Conservation (phyloP, 1,140 invertebrate species). For the Drosophila prosaltans region DNA sequence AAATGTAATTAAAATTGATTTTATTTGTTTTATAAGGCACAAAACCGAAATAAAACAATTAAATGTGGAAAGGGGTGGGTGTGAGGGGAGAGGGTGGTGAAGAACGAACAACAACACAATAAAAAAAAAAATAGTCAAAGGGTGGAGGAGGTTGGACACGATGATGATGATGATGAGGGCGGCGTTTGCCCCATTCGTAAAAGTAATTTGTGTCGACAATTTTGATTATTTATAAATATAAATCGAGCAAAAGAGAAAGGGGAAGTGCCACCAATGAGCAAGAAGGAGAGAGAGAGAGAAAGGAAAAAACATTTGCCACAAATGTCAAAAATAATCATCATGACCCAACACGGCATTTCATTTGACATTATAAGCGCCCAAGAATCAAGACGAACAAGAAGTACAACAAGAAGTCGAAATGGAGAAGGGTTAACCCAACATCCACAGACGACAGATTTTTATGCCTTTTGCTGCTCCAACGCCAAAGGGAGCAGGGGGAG, state of each 20-base stretch:
- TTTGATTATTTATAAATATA: constrained; percentile 74
- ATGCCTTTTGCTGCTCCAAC: constrained; percentile 7
- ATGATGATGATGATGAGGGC: background rate
- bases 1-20: constrained; percentile 79
- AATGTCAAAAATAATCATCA: constrained; percentile 81
- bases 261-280: background rate
- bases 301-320: constrained; percentile 71
- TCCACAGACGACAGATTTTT: constrained; percentile 15
- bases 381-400: constrained; percentile 11
- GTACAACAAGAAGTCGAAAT: constrained; percentile 3
- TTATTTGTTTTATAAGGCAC: constrained; percentile 48
- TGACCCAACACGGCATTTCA: constrained; percentile 73
- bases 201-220: constrained; percentile 43
- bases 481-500: no score
- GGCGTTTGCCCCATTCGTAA: background rate
- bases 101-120: background rate
- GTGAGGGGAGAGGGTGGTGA: background rate
- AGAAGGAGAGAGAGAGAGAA: background rate
- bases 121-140: no score
- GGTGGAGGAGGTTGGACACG: background rate
- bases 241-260: background rate
- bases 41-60: constrained; percentile 69
- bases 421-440: constrained; percentile 15
- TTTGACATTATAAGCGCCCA: constrained; percentile 62
- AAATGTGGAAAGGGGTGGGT: constrained; percentile 35